These are phyloP conservation scores for Bubo scandiacus DNA, from an alignment of 2,113 vertebrate genomes.

Conservation along the genomic window DNA sequence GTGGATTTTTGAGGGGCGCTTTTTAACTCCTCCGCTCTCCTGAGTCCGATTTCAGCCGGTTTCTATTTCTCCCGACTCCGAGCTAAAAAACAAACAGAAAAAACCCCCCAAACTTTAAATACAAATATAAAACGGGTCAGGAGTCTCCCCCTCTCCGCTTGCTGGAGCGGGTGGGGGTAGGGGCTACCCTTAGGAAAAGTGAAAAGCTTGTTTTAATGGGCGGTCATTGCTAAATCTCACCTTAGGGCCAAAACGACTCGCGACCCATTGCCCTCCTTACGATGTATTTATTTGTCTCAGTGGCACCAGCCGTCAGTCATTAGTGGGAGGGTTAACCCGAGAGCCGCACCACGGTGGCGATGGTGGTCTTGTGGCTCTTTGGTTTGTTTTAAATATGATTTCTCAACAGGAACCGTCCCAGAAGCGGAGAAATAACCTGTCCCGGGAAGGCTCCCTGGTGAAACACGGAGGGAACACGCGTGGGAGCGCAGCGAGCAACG, in stretches of 20 bases:
- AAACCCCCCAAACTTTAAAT: not conserved
- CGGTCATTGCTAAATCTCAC: constrained; percentile 60
- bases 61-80: not conserved
- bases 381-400: constrained; percentile 4
- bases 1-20: not conserved
- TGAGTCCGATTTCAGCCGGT: not conserved
- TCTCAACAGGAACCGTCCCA: not conserved
- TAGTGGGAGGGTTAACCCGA: not conserved
- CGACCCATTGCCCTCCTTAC: constrained; percentile 65
- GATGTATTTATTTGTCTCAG: constrained; percentile 64
- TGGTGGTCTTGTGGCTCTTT: not conserved
- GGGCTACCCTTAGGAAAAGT: constrained; percentile 28
- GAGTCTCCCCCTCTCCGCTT: not conserved
- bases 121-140: not conserved
- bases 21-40: not conserved
- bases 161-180: not conserved
- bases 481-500: not conserved
- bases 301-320: constrained; percentile 65
- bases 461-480: not conserved
- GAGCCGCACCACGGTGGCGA: not conserved
- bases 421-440: not conserved
- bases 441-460: not conserved
- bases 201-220: constrained; percentile 64
- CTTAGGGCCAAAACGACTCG: constrained; percentile 58
- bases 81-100: not conserved